These are phyloP conservation scores for Alaudala cheleensis DNA, from an alignment of 2,113 vertebrate species.

Conservation along the genomic window DNA sequence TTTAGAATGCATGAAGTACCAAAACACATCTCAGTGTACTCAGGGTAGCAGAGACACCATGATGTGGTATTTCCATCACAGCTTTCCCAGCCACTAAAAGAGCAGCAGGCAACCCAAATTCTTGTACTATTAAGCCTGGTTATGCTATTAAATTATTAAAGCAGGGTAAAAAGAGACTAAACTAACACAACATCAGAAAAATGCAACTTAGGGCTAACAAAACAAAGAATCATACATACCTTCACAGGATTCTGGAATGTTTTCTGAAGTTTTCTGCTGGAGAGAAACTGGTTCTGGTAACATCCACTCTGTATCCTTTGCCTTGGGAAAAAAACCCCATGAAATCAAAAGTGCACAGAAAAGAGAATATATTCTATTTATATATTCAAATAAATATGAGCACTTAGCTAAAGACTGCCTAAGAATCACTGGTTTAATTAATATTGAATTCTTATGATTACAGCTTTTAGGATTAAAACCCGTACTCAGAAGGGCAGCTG, in stretches of 20 bases:
- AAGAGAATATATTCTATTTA: background rate
- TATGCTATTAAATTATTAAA: background rate
- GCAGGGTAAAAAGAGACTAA: background rate
- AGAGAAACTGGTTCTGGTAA: background rate
- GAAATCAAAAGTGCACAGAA: background rate
- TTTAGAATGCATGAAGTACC: background rate
- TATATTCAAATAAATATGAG: background rate
- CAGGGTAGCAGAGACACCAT: background rate
- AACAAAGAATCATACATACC: constrained; percentile 39
- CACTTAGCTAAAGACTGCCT: background rate
- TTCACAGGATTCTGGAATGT: constrained; percentile 22
- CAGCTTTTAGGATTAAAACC: background rate
- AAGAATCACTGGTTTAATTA: background rate
- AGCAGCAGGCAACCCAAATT: background rate
- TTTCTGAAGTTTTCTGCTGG: background rate
- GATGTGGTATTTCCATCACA: background rate
- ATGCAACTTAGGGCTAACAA: background rate
- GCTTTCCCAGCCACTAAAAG: background rate
- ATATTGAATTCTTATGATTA: background rate
- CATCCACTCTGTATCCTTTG: background rate
- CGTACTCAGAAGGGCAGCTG: background rate
- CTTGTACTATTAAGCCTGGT: background rate
- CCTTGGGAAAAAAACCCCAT: background rate
- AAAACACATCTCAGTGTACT: background rate
- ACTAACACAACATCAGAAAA: background rate